A percentile compares a stretch with the other conserved stretches of the same genome.
These are phyloP conservation scores for Bothrops alternatus DNA, from an alignment of 2,797 vertebrate species.

Conservation along the genomic window DNA sequence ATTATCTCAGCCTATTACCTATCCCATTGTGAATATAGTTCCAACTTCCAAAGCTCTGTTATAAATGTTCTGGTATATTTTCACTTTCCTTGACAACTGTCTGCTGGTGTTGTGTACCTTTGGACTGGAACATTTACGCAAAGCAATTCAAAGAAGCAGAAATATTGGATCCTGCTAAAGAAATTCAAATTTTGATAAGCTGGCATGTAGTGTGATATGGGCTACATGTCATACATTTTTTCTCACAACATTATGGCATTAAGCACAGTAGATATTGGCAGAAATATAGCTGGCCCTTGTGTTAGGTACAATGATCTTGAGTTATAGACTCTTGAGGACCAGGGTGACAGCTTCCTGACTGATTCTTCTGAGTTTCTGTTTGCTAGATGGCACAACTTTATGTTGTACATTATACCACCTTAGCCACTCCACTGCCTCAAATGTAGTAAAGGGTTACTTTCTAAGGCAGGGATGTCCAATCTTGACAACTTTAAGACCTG, in stretches of 20 bases:
- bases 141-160: not conserved
- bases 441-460: not conserved
- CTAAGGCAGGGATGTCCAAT: not conserved
- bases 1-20: conserved; percentile 22
- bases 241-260: not conserved
- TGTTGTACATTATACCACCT: not conserved
- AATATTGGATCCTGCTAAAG: not conserved
- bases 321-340: not conserved
- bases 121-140: not conserved
- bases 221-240: not conserved
- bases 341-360: not conserved
- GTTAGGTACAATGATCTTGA: not conserved
- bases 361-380: not conserved
- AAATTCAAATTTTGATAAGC: not conserved
- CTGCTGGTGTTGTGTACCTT: not conserved
- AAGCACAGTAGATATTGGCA: not conserved
- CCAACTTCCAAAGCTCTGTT: conserved; percentile 5
- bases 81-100: not conserved
- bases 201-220: not conserved
- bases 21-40: conserved; percentile 8
- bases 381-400: not conserved
- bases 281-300: not conserved
- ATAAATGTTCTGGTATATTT: conserved; percentile 16
- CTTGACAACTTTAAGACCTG: not conserved
- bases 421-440: not conserved